Conservation (phyloP, 2,797 vertebrate species). For the Sebastes umbrosus region DNA sequence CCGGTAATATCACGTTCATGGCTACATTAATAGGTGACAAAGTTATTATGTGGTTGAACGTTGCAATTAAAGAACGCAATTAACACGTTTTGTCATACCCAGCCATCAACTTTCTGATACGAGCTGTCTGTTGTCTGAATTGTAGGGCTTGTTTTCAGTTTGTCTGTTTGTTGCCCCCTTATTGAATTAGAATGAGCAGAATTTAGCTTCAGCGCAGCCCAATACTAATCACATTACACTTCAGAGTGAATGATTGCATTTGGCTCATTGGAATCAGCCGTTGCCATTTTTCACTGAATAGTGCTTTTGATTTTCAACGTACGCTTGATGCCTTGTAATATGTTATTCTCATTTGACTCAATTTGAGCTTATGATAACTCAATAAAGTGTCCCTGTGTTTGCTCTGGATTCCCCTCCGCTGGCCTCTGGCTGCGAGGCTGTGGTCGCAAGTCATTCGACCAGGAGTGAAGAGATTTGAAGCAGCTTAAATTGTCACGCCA, state of each 20-base stretch:
- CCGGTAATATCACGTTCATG: background rate
- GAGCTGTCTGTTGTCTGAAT: conserved; percentile 15
- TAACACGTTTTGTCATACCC: conserved; percentile 3
- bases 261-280: conserved; percentile 66
- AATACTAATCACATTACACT: conserved; percentile 58
- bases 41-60: background rate
- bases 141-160: conserved; percentile 26
- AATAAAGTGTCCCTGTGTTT: conserved; percentile 39
- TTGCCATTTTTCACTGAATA: conserved; percentile 33
- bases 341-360: conserved; percentile 27
- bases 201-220: conserved; percentile 26
- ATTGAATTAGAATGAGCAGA: conserved; percentile 55
- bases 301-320: conserved; percentile 26
- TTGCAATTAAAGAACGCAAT: conserved; percentile 27
- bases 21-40: conserved; percentile 14
- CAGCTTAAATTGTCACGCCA: conserved; percentile 61
- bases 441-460: conserved; percentile 36
- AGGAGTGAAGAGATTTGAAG: conserved; percentile 48
- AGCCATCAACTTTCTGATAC: background rate
- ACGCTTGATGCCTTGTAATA: conserved; percentile 18
- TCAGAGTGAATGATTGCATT: conserved; percentile 64
- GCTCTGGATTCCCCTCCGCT: conserved; percentile 21
- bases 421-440: conserved; percentile 22
- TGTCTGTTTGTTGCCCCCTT: conserved; percentile 17
- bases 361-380: conserved; percentile 32